Base-by-base conservation (phyloP, 2,888 invertebrate species). In the Charanyca ferruginea region DNA sequence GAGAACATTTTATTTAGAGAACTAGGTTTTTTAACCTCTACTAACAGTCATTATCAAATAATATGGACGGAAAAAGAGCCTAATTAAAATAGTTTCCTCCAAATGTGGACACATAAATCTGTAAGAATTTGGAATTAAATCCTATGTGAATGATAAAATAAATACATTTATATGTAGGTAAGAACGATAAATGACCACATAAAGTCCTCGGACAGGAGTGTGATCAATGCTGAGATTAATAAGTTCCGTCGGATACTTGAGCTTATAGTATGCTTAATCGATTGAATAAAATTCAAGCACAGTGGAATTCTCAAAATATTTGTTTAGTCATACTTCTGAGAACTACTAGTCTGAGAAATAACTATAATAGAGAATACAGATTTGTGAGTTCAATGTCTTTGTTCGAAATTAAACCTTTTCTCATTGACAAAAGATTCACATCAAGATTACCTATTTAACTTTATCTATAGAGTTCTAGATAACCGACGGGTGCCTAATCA, bases 151-250 rank as follows among this genome's bases (percentile, higher is more conserved):
- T 80, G 71, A 68, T 73, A 73, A 80, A 80, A 82, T 82, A 73
- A 82, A 73, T 62, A 73, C 64, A 62, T 65, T 61, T 77, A 35
- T 57, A 66, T 77, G 32, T 57, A 66, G 18, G 73, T 66, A 79
- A 55, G 51, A 59, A 68, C 67, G 73, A 80, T 80, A 69, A 77
- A 80, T 71, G 60, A 73, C 59, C 77, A 80, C 66, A 63, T 66
- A 71, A 73, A 71, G 63, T 78, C 83, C 72, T 80, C 55, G 60
- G 42, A 4, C 69, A 77, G 78, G 70, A 70, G 60, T 68, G 63
- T 63, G 81, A 83, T 81, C 81, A 69, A 77, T 78, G 77, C 42
- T 22, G 47, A 82, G 80, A 80, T 80, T 82, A 82, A 69, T 80
- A 77, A 73, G 77, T 73, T 71, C 68, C 77, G 70, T 80, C 70